Percentiles rank a stretch among this genome's conserved stretches.
Conservation (phyloP, 2,113 vertebrate species). For the Natator depressus region DNA sequence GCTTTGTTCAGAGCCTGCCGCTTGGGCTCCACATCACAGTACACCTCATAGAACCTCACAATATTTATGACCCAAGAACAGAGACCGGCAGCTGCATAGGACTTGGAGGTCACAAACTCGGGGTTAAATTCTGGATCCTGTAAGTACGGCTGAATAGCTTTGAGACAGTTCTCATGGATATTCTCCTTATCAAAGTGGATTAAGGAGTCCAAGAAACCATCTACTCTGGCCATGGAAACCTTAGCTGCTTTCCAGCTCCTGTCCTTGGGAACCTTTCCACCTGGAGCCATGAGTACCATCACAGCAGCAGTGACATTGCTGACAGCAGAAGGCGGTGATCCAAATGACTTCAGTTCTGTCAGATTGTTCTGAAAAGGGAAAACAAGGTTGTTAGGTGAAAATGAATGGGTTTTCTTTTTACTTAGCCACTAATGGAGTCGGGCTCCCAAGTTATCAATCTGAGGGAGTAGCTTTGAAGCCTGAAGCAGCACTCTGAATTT, state of each 20-base stretch:
- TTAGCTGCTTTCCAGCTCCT: constrained; percentile 95
- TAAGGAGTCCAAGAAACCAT: constrained; percentile 90
- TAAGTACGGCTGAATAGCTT: constrained; percentile 91
- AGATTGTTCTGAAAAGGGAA: constrained; percentile 88
- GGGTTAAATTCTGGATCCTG: constrained; percentile 90
- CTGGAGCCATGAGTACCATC: constrained; percentile 89
- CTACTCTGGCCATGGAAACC: constrained; percentile 90
- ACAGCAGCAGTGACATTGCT: constrained; percentile 93
- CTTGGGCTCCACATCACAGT: constrained; percentile 94
- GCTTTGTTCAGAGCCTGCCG: constrained; percentile 89
- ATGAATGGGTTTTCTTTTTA: constrained; percentile 49
- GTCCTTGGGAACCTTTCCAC: constrained; percentile 91
- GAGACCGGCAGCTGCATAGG: constrained; percentile 87
- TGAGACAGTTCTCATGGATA: constrained; percentile 92
- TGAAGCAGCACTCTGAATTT: constrained; percentile 45
- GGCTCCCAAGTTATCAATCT: constrained; percentile 35
- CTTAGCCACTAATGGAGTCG: constrained; percentile 30
- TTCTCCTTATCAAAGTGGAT: constrained; percentile 93
- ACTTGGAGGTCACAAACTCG: constrained; percentile 90
- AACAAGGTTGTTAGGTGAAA: constrained; percentile 54
- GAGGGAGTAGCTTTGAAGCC: constrained; percentile 48
- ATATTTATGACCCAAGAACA: constrained; percentile 98
- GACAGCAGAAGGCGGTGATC: constrained; percentile 88
- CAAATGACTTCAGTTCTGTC: constrained; percentile 94
- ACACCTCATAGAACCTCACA: constrained; percentile 87